Base-by-base conservation (phyloP, 2,888 invertebrate genomes). In the Cheilosia urbana region DNA sequence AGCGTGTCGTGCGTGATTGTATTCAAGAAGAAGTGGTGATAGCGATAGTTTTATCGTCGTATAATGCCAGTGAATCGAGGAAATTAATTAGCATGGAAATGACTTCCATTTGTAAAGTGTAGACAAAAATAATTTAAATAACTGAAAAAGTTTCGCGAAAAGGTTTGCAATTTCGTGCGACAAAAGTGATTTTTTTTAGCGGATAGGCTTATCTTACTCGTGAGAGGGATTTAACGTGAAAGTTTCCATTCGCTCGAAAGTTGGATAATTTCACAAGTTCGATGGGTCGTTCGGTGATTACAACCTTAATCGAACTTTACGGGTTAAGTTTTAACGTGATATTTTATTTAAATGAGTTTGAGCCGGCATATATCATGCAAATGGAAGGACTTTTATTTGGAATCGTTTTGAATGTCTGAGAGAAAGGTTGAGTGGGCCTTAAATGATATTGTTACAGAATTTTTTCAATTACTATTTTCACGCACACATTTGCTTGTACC, bases 61-160 rank as follows among this genome's bases (percentile, higher is more conserved):
- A 4, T 17, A 71, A 19, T n/a, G 45, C 17, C 21, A 4, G 11
- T 37, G 55, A 30, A 57, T 55, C 4, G 30, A 5, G 47, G 58
- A n/a, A 65, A 75, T 66, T 75, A 75, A 75, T 75, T 75, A n/a
- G 24, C 47, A 65, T 66, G 27, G 40, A 58, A 75, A 75, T 66
- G 75, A 65, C 49, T 66, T 40, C 45, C 47, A 53, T 75, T 75
- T 65, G 15, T 24, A 34, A 2, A 19, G 65, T 21, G 30, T 19
- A 19, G 17, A 19, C 34, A 57, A 45, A 40, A 66, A 21, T n/a
- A 19, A 51, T 66, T 51, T 24, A 53, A 40, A 11, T 42, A 49
- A 72, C 24, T 72, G 60, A 24, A 69, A 69, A 69, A 69, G 69
- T 69, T 69, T 57, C 15, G 24, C 7, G 30, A 19, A 17, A 53